These are phyloP conservation scores for Phoronis australis DNA, from an alignment of 2,888 invertebrate species.

Conservation along the genomic window DNA sequence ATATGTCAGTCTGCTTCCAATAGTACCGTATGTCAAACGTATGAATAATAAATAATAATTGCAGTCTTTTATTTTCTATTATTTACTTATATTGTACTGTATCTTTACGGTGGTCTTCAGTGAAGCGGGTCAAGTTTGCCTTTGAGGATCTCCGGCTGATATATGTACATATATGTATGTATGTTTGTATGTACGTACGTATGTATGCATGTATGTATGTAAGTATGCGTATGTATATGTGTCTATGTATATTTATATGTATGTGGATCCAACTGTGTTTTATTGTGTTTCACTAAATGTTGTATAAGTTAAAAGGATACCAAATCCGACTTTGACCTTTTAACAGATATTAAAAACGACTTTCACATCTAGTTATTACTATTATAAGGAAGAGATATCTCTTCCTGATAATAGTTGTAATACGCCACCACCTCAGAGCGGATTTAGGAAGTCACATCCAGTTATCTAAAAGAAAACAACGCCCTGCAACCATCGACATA, in stretches of 20 bases:
- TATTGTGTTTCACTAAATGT: too few species aligned
- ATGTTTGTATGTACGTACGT: not conserved
- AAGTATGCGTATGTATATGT: not conserved
- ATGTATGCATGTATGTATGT: not conserved
- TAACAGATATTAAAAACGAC: too few species aligned
- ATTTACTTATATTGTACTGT: too few species aligned
- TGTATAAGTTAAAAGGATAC: constrained; percentile 1
- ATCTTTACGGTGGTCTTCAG: too few species aligned
- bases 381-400: not conserved
- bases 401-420: not conserved
- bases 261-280: not conserved
- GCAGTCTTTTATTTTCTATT: too few species aligned
- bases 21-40: too few species aligned
- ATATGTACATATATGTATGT: not conserved
- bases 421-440: too few species aligned
- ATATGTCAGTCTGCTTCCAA: too few species aligned
- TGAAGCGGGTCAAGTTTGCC: too few species aligned
- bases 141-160: too few species aligned
- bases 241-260: not conserved
- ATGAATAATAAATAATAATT: too few species aligned
- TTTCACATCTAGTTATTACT: not conserved
- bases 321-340: too few species aligned
- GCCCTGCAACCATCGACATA: not conserved
- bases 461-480: not conserved
- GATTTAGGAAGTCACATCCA: not conserved